phyloP scores from a whole-genome alignment of 2,113 vertebrate species.

The Turdus rufiventris region DNA sequence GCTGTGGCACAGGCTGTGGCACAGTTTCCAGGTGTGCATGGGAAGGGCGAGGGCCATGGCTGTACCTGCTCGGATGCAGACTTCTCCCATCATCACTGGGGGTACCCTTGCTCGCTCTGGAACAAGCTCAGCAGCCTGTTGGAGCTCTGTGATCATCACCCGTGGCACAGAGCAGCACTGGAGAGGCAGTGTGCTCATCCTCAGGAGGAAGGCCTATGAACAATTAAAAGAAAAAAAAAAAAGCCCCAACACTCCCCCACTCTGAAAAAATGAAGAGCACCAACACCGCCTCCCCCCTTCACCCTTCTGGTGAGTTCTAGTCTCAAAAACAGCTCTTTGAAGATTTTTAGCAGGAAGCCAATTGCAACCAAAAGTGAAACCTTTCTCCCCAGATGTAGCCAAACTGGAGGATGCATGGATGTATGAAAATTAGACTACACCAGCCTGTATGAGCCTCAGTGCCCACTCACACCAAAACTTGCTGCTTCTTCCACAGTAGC shows the following conservation, averaged over 20 bases:
- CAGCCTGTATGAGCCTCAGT: not conserved
- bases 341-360: not conserved
- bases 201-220: not conserved
- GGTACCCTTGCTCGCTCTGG: not conserved
- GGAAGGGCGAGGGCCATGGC: rapidly evolving
- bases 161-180: not conserved
- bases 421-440: not conserved
- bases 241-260: not conserved
- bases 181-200: not conserved
- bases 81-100: not conserved
- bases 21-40: not conserved
- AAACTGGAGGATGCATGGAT: not conserved
- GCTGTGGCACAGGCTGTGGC: not conserved
- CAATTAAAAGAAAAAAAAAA: not conserved
- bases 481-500: not conserved
- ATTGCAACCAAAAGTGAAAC: not conserved
- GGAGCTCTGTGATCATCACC: not conserved
- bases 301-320: not conserved
- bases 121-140: rapidly evolving
- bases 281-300: rapidly evolving
- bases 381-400: not conserved
- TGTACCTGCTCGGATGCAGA: not conserved
- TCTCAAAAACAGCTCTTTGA: not conserved
- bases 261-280: not conserved
- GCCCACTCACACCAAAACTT: not conserved